Percentiles rank a stretch among this genome's conserved stretches.
Conservation (phyloP, 2,113 vertebrate genomes). For the Halichoerus grypus region DNA sequence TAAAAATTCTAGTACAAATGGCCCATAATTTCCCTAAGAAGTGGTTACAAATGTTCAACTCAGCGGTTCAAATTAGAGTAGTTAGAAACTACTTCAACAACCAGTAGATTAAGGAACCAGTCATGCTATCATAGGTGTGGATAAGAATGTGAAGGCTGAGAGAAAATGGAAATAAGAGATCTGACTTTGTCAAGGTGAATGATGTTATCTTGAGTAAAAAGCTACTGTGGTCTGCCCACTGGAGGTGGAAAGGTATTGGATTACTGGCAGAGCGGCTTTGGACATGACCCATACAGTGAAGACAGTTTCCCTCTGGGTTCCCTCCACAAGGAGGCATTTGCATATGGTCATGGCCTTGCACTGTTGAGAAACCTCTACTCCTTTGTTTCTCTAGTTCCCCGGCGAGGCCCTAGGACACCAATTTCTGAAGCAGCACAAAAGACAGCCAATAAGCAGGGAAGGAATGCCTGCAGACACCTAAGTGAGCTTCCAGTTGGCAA, state of each 20-base stretch:
- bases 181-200: constrained; percentile 72
- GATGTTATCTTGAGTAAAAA: constrained; percentile 71
- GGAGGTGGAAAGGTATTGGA: constrained; percentile 55
- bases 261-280: constrained; percentile 53
- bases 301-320: constrained; percentile 33
- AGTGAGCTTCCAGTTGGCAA: background rate
- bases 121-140: constrained; percentile 5
- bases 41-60: background rate
- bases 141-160: constrained; percentile 7
- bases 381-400: background rate
- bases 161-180: constrained; percentile 65
- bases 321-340: background rate
- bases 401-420: background rate
- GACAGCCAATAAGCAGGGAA: background rate
- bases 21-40: background rate
- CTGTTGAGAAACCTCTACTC: background rate
- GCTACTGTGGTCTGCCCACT: background rate
- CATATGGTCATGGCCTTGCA: background rate
- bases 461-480: background rate
- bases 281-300: constrained; percentile 55
- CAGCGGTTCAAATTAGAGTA: background rate
- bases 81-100: background rate
- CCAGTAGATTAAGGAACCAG: background rate
- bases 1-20: background rate
- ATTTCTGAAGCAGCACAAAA: background rate